Evolutionary conservation across 2,888 invertebrate species (phyloP).

Genomic region (Andrena flavipes): DNA sequence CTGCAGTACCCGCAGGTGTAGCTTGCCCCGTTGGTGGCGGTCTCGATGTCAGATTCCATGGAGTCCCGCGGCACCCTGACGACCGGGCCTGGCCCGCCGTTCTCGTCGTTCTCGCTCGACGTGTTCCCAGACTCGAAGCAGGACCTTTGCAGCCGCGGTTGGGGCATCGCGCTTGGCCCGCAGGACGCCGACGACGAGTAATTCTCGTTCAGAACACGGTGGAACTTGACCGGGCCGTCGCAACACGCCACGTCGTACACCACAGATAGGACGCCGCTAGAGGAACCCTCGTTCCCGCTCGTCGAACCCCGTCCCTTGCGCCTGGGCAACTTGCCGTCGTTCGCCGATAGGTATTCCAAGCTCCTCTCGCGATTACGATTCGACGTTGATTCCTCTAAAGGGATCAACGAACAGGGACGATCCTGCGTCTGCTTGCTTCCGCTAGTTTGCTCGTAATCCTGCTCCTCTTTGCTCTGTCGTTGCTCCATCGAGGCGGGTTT

Average conservation of each 20-base stretch:
- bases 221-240: conserved; percentile 95
- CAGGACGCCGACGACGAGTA: conserved; percentile 85
- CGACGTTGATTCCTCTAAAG: conserved; percentile 14
- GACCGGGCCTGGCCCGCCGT: conserved; percentile 72
- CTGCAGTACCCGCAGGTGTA: conserved; percentile 92
- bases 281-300: conserved; percentile 47
- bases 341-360: neutral
- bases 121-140: conserved; percentile 41
- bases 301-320: conserved; percentile 36
- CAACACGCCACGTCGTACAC: conserved; percentile 95
- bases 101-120: conserved; percentile 77
- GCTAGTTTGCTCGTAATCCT: neutral
- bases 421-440: neutral
- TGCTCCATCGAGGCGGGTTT: conserved; percentile 37
- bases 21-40: conserved; percentile 75
- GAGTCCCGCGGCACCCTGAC: conserved; percentile 52
- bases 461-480: conserved; percentile 8
- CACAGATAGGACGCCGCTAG: conserved; percentile 82
- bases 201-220: conserved; percentile 93
- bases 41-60: conserved; percentile 74
- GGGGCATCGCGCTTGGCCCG: conserved; percentile 11
- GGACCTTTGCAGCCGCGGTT: conserved; percentile 37
- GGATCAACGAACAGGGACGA: neutral
- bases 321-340: conserved; percentile 36
- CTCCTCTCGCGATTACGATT: conserved; percentile 17